Percentiles rank a stretch among this genome's conserved stretches.
These are phyloP conservation scores for Thalassarche chlororhynchos DNA, from an alignment of 2,113 vertebrate genomes.

Conservation along the genomic window DNA sequence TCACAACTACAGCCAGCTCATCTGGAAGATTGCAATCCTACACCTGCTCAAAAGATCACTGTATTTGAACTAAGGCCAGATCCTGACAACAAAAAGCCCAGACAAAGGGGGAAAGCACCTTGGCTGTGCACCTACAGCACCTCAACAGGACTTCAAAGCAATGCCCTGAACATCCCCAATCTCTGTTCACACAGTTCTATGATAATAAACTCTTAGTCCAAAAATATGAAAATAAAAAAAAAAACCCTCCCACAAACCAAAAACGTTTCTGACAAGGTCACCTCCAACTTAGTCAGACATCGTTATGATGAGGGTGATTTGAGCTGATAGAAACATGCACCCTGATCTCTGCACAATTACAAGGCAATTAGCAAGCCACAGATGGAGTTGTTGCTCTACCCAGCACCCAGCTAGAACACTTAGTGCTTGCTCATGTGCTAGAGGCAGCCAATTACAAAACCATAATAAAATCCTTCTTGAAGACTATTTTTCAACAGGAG, in stretches of 20 bases:
- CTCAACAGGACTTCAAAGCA: neutral
- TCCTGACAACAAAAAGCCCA: neutral
- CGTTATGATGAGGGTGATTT: neutral
- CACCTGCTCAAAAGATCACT: neutral
- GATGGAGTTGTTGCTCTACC: neutral
- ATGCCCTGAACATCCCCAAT: neutral
- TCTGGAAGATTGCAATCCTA: neutral
- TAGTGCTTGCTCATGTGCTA: neutral
- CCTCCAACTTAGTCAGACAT: neutral
- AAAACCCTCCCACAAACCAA: neutral
- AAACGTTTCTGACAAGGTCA: neutral
- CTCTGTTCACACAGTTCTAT: fast-evolving
- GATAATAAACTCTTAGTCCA: neutral
- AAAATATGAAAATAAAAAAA: neutral
- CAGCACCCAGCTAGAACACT: neutral
- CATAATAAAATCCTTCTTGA: neutral
- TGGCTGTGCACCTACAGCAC: neutral
- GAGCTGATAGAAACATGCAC: neutral
- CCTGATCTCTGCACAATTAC: neutral
- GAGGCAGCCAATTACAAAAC: neutral
- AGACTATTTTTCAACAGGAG: neutral
- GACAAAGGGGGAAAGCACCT: neutral
- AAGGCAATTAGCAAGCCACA: conserved; percentile 12
- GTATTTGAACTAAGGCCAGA: neutral
- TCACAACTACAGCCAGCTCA: neutral